phyloP scores from a whole-genome alignment of 2,888 invertebrate genomes.

The Drosophila neotestacea region DNA sequence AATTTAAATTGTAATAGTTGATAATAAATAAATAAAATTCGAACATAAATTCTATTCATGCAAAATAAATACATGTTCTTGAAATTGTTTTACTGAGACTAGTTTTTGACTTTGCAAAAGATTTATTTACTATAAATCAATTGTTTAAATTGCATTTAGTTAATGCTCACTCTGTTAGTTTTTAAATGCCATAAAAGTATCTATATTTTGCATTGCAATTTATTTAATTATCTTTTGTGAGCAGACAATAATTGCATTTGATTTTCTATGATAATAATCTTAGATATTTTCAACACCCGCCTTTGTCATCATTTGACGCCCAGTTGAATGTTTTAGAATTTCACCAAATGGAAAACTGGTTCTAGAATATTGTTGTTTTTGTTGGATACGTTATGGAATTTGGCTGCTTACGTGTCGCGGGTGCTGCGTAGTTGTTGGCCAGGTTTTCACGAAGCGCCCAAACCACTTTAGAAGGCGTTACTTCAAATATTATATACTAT shows the following conservation, averaged over 20 bases:
- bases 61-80: too few relatives aligned
- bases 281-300: conserved; percentile 64
- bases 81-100: not conserved
- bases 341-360: conserved; percentile 70
- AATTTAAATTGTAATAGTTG: too few relatives aligned
- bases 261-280: conserved; percentile 49
- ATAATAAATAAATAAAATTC: too few relatives aligned
- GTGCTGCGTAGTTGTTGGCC: conserved; percentile 52
- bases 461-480: conserved; percentile 53
- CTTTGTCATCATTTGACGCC: conserved; percentile 41
- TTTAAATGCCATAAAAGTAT: not conserved
- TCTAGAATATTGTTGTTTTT: not conserved
- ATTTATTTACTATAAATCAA: not conserved
- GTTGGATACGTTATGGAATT: conserved; percentile 40
- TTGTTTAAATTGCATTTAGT: not conserved
- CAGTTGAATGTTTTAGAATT: conserved; percentile 55
- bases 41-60: too few relatives aligned
- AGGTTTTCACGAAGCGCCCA: conserved; percentile 44
- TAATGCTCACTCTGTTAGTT: conserved; percentile 19
- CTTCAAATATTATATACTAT: conserved; percentile 1
- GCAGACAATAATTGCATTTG: conserved; percentile 58
- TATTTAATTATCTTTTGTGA: conserved; percentile 48
- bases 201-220: conserved; percentile 47
- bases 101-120: not conserved
- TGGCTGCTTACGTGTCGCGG: conserved; percentile 67